These are phyloP conservation scores for Melieria picta DNA, from an alignment of 2,888 invertebrate species.

Conservation along the genomic window DNA sequence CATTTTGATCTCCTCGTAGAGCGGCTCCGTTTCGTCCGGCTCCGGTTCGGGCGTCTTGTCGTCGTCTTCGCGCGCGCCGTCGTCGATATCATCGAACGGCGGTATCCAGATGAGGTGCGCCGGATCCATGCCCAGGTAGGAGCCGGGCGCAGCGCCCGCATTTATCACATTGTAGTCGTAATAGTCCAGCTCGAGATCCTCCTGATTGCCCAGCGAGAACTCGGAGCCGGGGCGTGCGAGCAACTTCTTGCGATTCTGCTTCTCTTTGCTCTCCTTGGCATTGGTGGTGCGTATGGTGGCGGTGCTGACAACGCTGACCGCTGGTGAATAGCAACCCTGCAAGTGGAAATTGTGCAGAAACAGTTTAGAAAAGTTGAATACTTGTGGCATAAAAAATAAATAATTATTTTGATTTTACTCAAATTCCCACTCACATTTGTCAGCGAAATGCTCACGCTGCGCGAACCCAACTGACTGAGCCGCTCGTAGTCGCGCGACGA, in stretches of 20 bases:
- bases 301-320: conserved; percentile 73
- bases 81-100: conserved; percentile 80
- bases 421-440: conserved; percentile 57
- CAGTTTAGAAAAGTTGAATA: not conserved
- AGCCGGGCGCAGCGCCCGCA: conserved; percentile 84
- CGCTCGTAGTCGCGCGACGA: conserved; percentile 50
- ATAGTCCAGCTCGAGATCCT: conserved; percentile 85
- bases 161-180: conserved; percentile 90
- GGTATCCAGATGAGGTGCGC: conserved; percentile 90
- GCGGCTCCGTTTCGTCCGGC: conserved; percentile 52
- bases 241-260: conserved; percentile 76
- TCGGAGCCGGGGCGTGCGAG: conserved; percentile 78
- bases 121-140: conserved; percentile 89
- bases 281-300: conserved; percentile 76
- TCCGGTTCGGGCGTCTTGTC: conserved; percentile 67
- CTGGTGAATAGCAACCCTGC: conserved; percentile 79
- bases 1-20: conserved; percentile 66
- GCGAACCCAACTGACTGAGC: conserved; percentile 52
- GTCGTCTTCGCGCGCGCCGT: conserved; percentile 75
- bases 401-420: too few relatives aligned
- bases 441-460: conserved; percentile 56
- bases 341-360: not conserved
- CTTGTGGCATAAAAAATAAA: too few relatives aligned
- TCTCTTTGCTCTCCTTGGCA: conserved; percentile 82
- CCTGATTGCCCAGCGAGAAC: conserved; percentile 78